phyloP scores from a whole-genome alignment of 2,888 invertebrate genomes.

The Antheraea yamamai region DNA sequence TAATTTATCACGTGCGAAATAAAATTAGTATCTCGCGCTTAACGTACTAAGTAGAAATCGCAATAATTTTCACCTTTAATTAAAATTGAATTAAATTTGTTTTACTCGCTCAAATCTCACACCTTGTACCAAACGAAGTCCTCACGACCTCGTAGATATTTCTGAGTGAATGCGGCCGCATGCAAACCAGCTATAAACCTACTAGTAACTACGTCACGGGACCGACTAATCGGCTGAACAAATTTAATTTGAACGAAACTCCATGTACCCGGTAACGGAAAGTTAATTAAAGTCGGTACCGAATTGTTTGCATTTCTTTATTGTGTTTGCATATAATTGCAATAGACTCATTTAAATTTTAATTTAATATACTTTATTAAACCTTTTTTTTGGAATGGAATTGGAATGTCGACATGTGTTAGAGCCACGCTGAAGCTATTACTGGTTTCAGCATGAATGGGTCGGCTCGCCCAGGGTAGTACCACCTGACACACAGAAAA shows the following conservation, averaged over 20 bases:
- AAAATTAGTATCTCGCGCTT: too few relatives aligned
- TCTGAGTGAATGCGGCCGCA: conserved; percentile 16
- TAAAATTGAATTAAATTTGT: not conserved
- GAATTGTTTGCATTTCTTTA: conserved; percentile 5
- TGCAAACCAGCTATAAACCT: conserved; percentile 20
- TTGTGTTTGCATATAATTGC: conserved; percentile 7
- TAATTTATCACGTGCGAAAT: too few relatives aligned
- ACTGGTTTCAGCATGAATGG: too few relatives aligned
- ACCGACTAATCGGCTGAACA: conserved; percentile 27
- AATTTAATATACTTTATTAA: not conserved
- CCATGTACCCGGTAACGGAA: conserved; percentile 2
- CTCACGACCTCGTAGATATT: conserved; percentile 16
- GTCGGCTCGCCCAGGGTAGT: too few relatives aligned
- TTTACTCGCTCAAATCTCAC: not conserved
- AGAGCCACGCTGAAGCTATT: too few relatives aligned
- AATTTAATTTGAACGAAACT: conserved; percentile 29
- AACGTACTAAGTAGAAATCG: too few relatives aligned
- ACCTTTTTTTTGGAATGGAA: too few relatives aligned
- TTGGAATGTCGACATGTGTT: too few relatives aligned
- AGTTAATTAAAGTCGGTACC: conserved; percentile 16
- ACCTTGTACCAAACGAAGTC: not conserved
- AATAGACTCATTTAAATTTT: not conserved
- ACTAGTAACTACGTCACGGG: conserved; percentile 19
- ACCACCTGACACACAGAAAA: too few relatives aligned
- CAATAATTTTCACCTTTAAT: too few relatives aligned